Evolutionary conservation across 1,140 invertebrate species (phyloP).

Genomic region (Drosophila arawakana): DNA sequence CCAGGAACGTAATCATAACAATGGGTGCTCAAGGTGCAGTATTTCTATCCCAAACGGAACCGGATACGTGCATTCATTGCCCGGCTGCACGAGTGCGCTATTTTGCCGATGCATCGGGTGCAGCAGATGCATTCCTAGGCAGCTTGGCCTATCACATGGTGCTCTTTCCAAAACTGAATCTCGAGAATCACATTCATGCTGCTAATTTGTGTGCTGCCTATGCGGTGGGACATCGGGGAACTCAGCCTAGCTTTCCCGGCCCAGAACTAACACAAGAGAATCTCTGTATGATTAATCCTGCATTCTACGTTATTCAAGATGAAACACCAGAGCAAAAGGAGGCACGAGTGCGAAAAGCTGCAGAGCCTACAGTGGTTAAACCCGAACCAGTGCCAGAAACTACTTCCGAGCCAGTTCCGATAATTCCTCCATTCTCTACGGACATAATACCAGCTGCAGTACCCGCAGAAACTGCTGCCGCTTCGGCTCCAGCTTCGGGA

Average conservation of each 20-base stretch:
- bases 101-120: constrained; percentile 94
- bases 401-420: background rate
- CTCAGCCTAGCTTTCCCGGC: constrained; percentile 87
- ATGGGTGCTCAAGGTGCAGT: constrained; percentile 90
- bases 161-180: constrained; percentile 85
- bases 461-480: background rate
- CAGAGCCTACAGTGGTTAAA: background rate
- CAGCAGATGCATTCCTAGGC: constrained; percentile 96
- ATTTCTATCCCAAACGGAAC: constrained; percentile 86
- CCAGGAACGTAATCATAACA: constrained; percentile 93
- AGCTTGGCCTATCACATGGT: constrained; percentile 92
- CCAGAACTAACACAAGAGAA: background rate
- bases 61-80: constrained; percentile 85
- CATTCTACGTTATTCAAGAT: constrained; percentile 29
- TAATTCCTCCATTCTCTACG: background rate
- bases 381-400: background rate
- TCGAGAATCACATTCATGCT: constrained; percentile 89
- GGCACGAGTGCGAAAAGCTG: background rate
- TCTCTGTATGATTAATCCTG: constrained; percentile 25
- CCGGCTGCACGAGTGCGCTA: constrained; percentile 86
- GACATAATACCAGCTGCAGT: background rate
- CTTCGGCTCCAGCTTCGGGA: background rate
- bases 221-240: constrained; percentile 92
- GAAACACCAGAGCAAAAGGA: background rate
- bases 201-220: constrained; percentile 90